A percentile compares a stretch with the other conserved stretches of the same genome.
These are phyloP conservation scores for Dendrolimus pini DNA, from an alignment of 2,888 invertebrate genomes.

Conservation along the genomic window DNA sequence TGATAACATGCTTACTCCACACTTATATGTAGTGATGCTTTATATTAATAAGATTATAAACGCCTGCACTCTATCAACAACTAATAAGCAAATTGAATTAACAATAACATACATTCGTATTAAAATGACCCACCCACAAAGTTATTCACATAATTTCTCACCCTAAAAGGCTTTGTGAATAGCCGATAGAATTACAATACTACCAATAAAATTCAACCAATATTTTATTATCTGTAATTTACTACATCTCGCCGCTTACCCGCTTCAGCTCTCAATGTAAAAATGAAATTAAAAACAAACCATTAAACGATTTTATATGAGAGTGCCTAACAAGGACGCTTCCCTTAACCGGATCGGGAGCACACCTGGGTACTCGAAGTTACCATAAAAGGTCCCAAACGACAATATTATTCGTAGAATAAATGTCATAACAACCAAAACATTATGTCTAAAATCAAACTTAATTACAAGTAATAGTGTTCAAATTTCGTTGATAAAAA, in stretches of 20 bases:
- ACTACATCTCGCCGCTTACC: conserved; percentile 43
- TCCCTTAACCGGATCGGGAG: conserved; percentile 76
- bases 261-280: conserved; percentile 38
- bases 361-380: conserved; percentile 76
- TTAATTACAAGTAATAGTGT: conserved; percentile 18
- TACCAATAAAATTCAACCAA: conserved; percentile 45
- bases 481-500: conserved; percentile 23
- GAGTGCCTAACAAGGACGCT: conserved; percentile 74
- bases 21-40: no score
- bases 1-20: no score
- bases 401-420: conserved; percentile 31
- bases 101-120: conserved; percentile 19
- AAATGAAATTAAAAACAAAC: conserved; percentile 76
- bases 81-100: conserved; percentile 25
- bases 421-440: conserved; percentile 30
- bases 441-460: conserved; percentile 17
- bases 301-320: conserved; percentile 74
- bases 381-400: conserved; percentile 72
- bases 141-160: conserved; percentile 22
- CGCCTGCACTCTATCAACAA: conserved; percentile 22
- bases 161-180: conserved; percentile 30
- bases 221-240: conserved; percentile 63
- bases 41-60: conserved; percentile 11
- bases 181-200: conserved; percentile 47
- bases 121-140: conserved; percentile 39